phyloP scores from a whole-genome alignment of 1,140 invertebrate species.

The Aphaenogaster floridana region DNA sequence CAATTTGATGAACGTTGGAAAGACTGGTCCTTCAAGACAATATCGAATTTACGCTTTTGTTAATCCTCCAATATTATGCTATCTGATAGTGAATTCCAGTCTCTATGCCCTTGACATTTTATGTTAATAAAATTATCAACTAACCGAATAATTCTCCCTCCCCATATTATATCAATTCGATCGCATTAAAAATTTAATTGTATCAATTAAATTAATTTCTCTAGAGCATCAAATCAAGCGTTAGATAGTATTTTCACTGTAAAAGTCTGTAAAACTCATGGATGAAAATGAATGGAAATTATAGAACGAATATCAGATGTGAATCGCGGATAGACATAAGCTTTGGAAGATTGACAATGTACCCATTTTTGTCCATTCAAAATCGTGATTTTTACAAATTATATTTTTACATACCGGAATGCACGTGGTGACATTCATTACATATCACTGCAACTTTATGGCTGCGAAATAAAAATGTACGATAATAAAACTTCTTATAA shows the following conservation, averaged over 20 bases:
- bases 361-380: constrained; percentile 40
- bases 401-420: constrained; percentile 59
- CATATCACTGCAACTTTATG: not conserved
- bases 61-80: constrained; percentile 66
- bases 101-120: not conserved
- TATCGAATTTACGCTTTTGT: constrained; percentile 55
- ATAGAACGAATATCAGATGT: constrained; percentile 24
- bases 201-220: constrained; percentile 1
- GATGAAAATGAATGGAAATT: constrained; percentile 41
- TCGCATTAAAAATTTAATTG: not conserved
- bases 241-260: constrained; percentile 50
- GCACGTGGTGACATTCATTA: constrained; percentile 45
- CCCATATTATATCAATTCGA: not conserved
- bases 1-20: constrained; percentile 38
- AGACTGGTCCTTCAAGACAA: constrained; percentile 51
- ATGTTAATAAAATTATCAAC: constrained; percentile 17
- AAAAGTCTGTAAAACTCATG: constrained; percentile 13
- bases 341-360: constrained; percentile 63
- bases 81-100: constrained; percentile 24
- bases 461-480: not conserved
- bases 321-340: constrained; percentile 57
- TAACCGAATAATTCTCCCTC: not conserved
- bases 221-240: not conserved
- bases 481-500: not conserved
- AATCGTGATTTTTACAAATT: constrained; percentile 60